Evolutionary conservation across 2,797 vertebrate genomes (phyloP), one percentile per base, ranked within the genome.

Genomic region (Odontamblyopus lacepedii): DNA sequence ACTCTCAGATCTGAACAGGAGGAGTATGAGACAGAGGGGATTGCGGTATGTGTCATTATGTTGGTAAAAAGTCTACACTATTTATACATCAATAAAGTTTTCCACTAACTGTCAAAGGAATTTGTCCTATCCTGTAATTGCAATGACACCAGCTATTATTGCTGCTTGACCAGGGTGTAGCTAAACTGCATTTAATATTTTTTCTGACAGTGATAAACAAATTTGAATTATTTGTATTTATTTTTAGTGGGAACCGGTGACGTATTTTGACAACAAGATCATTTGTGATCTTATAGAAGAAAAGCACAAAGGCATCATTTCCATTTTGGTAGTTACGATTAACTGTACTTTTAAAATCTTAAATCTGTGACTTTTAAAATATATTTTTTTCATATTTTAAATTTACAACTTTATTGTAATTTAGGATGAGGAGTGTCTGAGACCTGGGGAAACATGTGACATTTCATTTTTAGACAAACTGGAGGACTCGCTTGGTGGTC

Each of bases 241-340:
- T 41, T 80, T 76, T 63, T 83, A 99, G 98, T 99, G 97, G 98
- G 98, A 99, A 85, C 93, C 96, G 0, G 97, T 99, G 83, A 95
- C 96, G 63, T 99, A 98, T 91, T 98, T 98, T 90, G 96, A 99
- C 93, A 99, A 99, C 93, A 98, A 98, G 93, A 97, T 98, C 76
- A 99, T 99, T 74, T 99, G 98, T 75, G 97, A 99, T 85, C 91
- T 99, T 87, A 97, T 99, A 50, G 98, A 99, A 79, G 97, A 98
- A 92, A 99, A 98, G 84, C 96, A 96, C 91, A 98, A 96, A 93
- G 97, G 98, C 90, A 97, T 99, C 87, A 97, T 99, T 82, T 95
- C 98, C 69, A 96, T 98, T 84, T 88, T 99, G 95, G 98, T 99
- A 18, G 11, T 26, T 64, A 6, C 50, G 0, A 3, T 0, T 62